phyloP scores from a whole-genome alignment of 1,140 invertebrate species.

The Drosophila fuyamai region DNA sequence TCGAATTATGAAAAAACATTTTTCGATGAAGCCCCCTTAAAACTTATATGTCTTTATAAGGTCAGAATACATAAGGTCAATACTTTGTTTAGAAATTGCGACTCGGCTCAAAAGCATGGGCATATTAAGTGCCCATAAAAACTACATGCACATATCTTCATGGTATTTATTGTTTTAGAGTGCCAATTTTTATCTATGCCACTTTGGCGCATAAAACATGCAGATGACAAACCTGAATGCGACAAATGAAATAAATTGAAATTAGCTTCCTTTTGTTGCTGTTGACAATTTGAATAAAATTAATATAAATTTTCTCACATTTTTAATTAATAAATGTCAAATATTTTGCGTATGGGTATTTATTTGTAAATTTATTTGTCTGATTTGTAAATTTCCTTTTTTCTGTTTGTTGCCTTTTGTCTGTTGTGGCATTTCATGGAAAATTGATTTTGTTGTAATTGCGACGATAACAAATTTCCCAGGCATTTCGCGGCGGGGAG shows the following conservation, averaged over 20 bases:
- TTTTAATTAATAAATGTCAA: constrained; percentile 84
- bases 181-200: constrained; percentile 59
- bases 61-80: too few relatives aligned
- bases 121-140: too few relatives aligned
- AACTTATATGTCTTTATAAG: too few relatives aligned
- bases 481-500: constrained; percentile 15
- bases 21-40: too few relatives aligned
- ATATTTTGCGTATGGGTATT: constrained; percentile 62
- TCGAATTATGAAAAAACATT: too few relatives aligned
- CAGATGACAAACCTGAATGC: constrained; percentile 53
- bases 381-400: constrained; percentile 65
- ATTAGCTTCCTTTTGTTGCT: constrained; percentile 80
- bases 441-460: constrained; percentile 63
- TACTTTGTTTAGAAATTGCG: too few relatives aligned
- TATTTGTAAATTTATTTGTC: constrained; percentile 79
- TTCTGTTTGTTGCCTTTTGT: constrained; percentile 21
- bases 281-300: constrained; percentile 82
- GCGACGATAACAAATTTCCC: constrained; percentile 68
- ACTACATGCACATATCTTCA: background rate
- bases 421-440: constrained; percentile 48
- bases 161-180: constrained; percentile 47
- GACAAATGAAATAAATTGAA: constrained; percentile 77
- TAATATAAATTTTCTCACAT: constrained; percentile 77
- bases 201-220: constrained; percentile 19
- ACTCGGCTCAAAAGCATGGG: too few relatives aligned